A percentile compares a stretch with the other conserved stretches of the same genome.
Conservation (phyloP, 2,888 invertebrate genomes). For the Sinelater perroti region DNA sequence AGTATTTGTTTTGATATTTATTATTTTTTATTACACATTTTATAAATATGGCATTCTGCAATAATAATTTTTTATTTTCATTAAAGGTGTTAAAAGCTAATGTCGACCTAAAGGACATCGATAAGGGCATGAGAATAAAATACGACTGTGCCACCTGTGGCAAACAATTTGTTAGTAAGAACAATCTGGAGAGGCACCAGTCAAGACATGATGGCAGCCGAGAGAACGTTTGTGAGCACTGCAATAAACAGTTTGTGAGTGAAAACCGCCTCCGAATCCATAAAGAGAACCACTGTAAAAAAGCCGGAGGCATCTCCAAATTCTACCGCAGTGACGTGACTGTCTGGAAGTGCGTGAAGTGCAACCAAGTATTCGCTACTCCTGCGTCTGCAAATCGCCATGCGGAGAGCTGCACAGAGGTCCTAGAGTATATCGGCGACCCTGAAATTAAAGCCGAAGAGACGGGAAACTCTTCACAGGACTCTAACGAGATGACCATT, state of each 20-base stretch:
- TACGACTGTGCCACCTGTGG: constrained; percentile 57
- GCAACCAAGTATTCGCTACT: constrained; percentile 59
- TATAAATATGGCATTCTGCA: too few relatives aligned
- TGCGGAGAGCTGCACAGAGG: constrained; percentile 46
- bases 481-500: constrained; percentile 18
- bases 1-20: too few relatives aligned
- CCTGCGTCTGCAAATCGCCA: constrained; percentile 52
- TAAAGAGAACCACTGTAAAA: constrained; percentile 61
- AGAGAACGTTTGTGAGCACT: constrained; percentile 58
- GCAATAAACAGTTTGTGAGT: constrained; percentile 60
- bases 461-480: constrained; percentile 1
- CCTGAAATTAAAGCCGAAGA: constrained; percentile 16
- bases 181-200: constrained; percentile 58
- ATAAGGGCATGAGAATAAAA: constrained; percentile 55
- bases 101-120: constrained; percentile 53
- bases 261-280: constrained; percentile 59
- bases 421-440: background rate
- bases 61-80: background rate
- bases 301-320: constrained; percentile 58
- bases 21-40: too few relatives aligned
- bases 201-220: constrained; percentile 56
- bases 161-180: constrained; percentile 59
- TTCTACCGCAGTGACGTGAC: constrained; percentile 60
- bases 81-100: constrained; percentile 53
- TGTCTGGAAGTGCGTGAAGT: constrained; percentile 60